These are phyloP conservation scores for Leptinotarsa lineolata DNA, from an alignment of 1,140 invertebrate species.

Conservation along the genomic window DNA sequence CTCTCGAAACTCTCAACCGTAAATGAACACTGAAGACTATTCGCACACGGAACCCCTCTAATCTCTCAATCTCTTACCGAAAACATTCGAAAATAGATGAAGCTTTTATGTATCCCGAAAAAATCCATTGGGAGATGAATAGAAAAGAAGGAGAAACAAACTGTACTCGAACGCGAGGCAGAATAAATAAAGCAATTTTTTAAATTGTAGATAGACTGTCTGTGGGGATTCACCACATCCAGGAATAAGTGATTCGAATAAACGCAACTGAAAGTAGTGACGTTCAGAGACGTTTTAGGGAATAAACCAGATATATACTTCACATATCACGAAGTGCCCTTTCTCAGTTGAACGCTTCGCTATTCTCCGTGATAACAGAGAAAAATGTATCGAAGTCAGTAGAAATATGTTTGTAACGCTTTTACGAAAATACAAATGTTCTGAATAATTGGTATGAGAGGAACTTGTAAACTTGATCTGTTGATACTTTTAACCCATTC, in stretches of 20 bases:
- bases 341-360: too few relatives aligned
- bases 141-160: neutral
- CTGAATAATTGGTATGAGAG: too few relatives aligned
- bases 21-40: neutral
- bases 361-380: too few relatives aligned
- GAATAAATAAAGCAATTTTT: constrained; percentile 23
- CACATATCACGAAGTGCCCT: too few relatives aligned
- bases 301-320: neutral
- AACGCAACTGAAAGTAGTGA: neutral
- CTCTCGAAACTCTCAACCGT: too few relatives aligned
- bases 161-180: neutral
- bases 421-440: too few relatives aligned
- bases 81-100: neutral
- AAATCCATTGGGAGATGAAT: constrained; percentile 4
- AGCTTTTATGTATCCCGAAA: neutral
- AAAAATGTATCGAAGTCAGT: too few relatives aligned
- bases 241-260: constrained; percentile 13
- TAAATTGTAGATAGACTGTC: constrained; percentile 13
- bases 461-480: too few relatives aligned
- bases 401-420: too few relatives aligned
- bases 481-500: too few relatives aligned
- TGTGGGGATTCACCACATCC: constrained; percentile 2
- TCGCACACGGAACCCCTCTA: neutral
- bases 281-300: neutral
- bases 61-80: neutral